phyloP scores from a whole-genome alignment of 2,888 invertebrate species.

The Aquatica leii region DNA sequence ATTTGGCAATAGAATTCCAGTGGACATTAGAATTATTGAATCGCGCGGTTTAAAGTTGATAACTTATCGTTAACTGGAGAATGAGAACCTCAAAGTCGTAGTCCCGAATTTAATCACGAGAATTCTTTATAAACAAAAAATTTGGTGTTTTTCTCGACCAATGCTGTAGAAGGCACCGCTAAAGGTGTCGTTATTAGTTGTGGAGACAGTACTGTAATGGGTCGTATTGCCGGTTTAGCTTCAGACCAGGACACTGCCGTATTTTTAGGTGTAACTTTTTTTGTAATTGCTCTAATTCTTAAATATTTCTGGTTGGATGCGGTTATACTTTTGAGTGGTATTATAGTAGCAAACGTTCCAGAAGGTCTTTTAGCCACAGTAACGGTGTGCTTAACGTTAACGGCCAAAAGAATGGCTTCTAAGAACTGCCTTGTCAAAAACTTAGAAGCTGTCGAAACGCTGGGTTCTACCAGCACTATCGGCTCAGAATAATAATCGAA shows the following conservation, averaged over 20 bases:
- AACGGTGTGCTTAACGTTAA: conserved; percentile 97
- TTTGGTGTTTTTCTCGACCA: conserved; percentile 94
- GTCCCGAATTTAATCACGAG: conserved; percentile 90
- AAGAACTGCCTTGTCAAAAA: conserved; percentile 99
- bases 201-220: conserved; percentile 96
- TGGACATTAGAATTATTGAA: conserved; percentile 95
- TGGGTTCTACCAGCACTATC: conserved; percentile 98
- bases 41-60: conserved; percentile 93
- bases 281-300: conserved; percentile 96
- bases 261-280: conserved; percentile 87
- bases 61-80: conserved; percentile 96
- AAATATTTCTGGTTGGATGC: conserved; percentile 99
- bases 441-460: conserved; percentile 98
- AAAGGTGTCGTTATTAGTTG: conserved; percentile 94
- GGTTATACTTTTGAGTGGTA: conserved; percentile 98
- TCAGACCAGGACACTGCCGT: conserved; percentile 95
- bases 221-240: conserved; percentile 92
- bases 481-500: no score
- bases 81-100: conserved; percentile 94
- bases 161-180: conserved; percentile 91
- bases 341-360: conserved; percentile 99
- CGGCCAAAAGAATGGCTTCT: conserved; percentile 99
- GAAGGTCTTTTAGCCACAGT: conserved; percentile 98
- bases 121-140: conserved; percentile 96
- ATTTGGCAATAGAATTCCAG: conserved; percentile 98